Base-by-base conservation (phyloP, 1,140 invertebrate genomes). In the Lepidostoma basale region DNA sequence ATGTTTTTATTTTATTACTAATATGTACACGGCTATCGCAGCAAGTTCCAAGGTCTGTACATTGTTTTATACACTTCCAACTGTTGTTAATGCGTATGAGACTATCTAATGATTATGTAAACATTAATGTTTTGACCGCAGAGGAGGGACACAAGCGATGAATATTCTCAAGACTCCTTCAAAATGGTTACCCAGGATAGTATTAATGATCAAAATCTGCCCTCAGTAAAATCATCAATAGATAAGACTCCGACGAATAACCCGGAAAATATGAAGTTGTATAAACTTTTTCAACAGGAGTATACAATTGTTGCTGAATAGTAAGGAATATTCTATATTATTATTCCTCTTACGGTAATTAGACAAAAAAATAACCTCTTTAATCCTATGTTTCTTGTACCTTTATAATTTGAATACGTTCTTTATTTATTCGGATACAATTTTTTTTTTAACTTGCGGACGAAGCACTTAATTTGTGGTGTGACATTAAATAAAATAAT, bases 301-400 rank as follows among this genome's bases (percentile, higher is more conserved):
- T 73, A 73, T 45, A 73, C 47, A 28, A 73, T 73, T 49, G 67
- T 73, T 20, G 72, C 72, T 5, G 72, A 73, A 70, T 73, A 73
- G 72, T 73, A 39, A 69, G 71, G 69, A 40, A 44, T 18, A 9
- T 30, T 40, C 3, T 45, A 14, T 45, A 45, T 45, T 18, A n/a
- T 45, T 45, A 16, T 45, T 10, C 16, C 6, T 45, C 16, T n/a
- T n/a, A n/a, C n/a, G n/a, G n/a, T n/a, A n/a, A n/a, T n/a, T n/a
- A n/a, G n/a, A n/a, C n/a, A n/a, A n/a, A n/a, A n/a, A n/a, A n/a
- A n/a, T n/a, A n/a, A n/a, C n/a, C n/a, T n/a, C n/a, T n/a, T n/a
- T n/a, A n/a, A n/a, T n/a, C n/a, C n/a, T n/a, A n/a, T n/a, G n/a
- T n/a, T n/a, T n/a, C n/a, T n/a, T n/a, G n/a, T n/a, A n/a, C n/a